Percentiles rank a stretch among this genome's conserved stretches.
Conservation (phyloP, 2,113 vertebrate species). For the Sminthopsis crassicaudata region DNA sequence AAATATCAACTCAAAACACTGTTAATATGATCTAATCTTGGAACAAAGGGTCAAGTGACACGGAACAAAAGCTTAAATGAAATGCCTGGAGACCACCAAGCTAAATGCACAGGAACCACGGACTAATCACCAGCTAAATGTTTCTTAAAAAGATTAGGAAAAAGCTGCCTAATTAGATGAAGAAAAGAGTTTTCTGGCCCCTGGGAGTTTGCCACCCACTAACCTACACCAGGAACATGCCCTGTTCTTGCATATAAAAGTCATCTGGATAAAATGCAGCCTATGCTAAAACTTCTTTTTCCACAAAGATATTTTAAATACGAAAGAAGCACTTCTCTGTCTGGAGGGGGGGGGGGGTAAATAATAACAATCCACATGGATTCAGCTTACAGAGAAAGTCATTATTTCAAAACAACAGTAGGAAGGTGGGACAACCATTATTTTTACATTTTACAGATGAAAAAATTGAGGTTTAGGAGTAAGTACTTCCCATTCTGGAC, state of each 20-base stretch:
- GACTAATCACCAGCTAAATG: not conserved
- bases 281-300: not conserved
- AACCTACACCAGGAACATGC: not conserved
- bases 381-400: not conserved
- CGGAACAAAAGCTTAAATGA: not conserved
- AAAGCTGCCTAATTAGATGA: not conserved
- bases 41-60: not conserved
- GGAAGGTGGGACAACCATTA: not conserved
- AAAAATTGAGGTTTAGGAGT: not conserved
- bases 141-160: conserved; percentile 7
- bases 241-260: not conserved
- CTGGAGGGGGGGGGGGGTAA: not conserved
- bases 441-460: not conserved
- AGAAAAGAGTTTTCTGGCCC: not conserved
- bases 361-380: not conserved
- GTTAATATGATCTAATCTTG: not conserved
- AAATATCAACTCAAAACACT: not conserved
- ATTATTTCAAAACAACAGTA: not conserved
- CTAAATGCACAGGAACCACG: not conserved
- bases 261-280: not conserved
- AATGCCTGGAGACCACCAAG: conserved; percentile 1
- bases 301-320: not conserved
- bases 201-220: not conserved
- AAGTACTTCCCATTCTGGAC: not conserved
- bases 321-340: not conserved